Conservation (phyloP, 2,888 invertebrate species). For the Macrostomum cliftonense region DNA sequence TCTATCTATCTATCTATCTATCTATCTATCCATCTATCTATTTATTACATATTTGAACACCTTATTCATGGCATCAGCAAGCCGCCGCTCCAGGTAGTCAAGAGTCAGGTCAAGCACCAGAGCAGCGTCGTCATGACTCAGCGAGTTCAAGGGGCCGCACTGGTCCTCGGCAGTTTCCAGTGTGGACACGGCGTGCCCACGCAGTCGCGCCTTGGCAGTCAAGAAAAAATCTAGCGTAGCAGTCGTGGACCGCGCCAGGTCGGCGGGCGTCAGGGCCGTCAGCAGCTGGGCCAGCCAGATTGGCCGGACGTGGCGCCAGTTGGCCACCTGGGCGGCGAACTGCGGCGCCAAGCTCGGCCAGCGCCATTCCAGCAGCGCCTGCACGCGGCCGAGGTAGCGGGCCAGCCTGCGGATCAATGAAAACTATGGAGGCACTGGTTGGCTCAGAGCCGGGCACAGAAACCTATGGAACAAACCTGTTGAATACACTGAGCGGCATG, state of each 20-base stretch:
- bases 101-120: constrained; percentile 43
- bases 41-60: too few species aligned
- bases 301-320: constrained; percentile 43
- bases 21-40: too few species aligned
- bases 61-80: constrained; percentile 5
- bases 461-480: too few species aligned
- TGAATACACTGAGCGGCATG: too few species aligned
- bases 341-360: constrained; percentile 13
- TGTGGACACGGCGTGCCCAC: constrained; percentile 39
- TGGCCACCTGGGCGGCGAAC: constrained; percentile 40
- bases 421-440: too few species aligned
- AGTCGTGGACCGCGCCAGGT: constrained; percentile 37
- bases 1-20: too few species aligned
- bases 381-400: too few species aligned
- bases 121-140: constrained; percentile 30
- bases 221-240: constrained; percentile 43
- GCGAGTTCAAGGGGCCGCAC: constrained; percentile 41
- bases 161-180: constrained; percentile 43
- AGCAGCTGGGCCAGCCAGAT: constrained; percentile 44
- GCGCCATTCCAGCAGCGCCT: too few species aligned
- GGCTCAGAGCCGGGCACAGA: too few species aligned
- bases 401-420: too few species aligned
- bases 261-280: constrained; percentile 41
- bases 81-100: constrained; percentile 39
- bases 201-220: constrained; percentile 39